phyloP scores from a whole-genome alignment of 2,113 vertebrate species.

The Peromyscus maniculatus region DNA sequence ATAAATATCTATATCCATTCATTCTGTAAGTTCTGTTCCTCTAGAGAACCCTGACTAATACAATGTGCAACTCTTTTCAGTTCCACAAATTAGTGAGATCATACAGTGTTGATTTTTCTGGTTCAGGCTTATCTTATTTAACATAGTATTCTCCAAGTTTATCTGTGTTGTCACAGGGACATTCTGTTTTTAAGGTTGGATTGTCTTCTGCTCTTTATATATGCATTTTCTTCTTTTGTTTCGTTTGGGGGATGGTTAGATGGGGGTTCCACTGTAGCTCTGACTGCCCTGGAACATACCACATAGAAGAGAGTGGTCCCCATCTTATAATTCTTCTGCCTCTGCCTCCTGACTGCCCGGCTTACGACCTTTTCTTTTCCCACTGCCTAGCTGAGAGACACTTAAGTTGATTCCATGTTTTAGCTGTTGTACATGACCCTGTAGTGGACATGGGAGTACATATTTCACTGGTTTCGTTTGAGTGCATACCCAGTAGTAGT shows the following conservation, averaged over 20 bases:
- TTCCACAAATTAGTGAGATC: not conserved
- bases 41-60: not conserved
- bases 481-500: not conserved
- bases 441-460: not conserved
- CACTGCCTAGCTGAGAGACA: too few relatives aligned
- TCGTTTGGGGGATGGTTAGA: not conserved
- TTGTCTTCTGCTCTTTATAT: not conserved
- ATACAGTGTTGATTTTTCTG: not conserved
- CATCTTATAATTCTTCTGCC: not conserved
- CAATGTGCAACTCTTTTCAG: not conserved
- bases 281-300: not conserved
- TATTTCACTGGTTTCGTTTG: not conserved
- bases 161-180: not conserved
- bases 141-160: not conserved
- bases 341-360: not conserved
- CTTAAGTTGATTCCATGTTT: not conserved
- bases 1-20: not conserved
- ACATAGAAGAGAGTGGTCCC: not conserved
- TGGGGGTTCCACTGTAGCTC: not conserved
- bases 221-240: not conserved
- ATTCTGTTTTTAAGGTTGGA: not conserved
- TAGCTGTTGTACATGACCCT: not conserved
- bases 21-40: not conserved
- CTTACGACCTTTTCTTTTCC: not conserved
- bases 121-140: not conserved